phyloP scores from a whole-genome alignment of 1,140 invertebrate genomes.

The Drosophila tani region DNA sequence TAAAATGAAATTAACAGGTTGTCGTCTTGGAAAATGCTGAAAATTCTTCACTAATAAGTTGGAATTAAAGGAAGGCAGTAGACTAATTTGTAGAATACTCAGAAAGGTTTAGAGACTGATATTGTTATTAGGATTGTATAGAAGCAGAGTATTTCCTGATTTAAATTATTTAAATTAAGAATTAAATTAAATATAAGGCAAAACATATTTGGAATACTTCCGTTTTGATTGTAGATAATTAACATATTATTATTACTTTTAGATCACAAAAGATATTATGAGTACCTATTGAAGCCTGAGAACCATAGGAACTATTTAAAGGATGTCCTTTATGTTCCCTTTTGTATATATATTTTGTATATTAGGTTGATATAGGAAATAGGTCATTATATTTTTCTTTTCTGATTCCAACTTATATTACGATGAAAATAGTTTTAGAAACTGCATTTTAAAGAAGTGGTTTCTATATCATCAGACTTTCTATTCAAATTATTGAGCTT shows the following conservation, averaged over 20 bases:
- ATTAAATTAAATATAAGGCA: background rate
- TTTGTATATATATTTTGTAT: too few relatives aligned
- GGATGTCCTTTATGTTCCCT: too few relatives aligned
- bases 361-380: too few relatives aligned
- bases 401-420: too few relatives aligned
- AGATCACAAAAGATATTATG: background rate
- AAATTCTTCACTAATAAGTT: conserved; percentile 58
- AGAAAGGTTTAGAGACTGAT: background rate
- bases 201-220: background rate
- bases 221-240: background rate
- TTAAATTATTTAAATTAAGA: too few relatives aligned
- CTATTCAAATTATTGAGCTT: too few relatives aligned
- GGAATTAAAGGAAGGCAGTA: background rate
- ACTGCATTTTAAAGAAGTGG: too few relatives aligned
- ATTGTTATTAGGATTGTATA: background rate
- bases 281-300: background rate
- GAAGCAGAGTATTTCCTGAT: too few relatives aligned
- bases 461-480: too few relatives aligned
- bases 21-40: conserved; percentile 46
- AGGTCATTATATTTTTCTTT: too few relatives aligned
- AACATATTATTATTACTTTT: background rate
- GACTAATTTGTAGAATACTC: conserved; percentile 1
- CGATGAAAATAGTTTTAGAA: too few relatives aligned
- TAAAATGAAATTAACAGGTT: conserved; percentile 68
- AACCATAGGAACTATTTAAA: too few relatives aligned